Evolutionary conservation across 2,888 invertebrate species (phyloP).

Genomic region (Ceramica pisi): DNA sequence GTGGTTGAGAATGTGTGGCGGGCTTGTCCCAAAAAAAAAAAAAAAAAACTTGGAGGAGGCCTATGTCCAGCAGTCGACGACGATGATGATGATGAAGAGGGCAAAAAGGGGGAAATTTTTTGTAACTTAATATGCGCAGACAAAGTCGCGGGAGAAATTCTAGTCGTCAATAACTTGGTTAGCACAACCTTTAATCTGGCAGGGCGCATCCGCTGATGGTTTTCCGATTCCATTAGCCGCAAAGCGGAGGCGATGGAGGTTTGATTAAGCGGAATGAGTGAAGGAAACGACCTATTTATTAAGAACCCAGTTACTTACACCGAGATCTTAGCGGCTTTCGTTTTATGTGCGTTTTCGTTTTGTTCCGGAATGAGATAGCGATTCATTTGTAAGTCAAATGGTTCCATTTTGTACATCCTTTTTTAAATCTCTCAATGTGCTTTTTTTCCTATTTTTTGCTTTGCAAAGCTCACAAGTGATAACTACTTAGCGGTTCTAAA

Average conservation of each 20-base stretch:
- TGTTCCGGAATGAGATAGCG: conserved; percentile 29
- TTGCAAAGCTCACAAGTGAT: neutral
- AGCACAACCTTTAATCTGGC: conserved; percentile 80
- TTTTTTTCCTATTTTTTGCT: neutral
- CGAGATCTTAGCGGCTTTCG: conserved; percentile 45
- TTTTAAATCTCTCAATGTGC: conserved; percentile 15
- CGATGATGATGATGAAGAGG: too few relatives aligned
- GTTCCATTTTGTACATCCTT: conserved; percentile 34
- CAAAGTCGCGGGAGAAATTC: too few relatives aligned
- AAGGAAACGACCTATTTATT: conserved; percentile 77
- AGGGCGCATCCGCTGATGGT: conserved; percentile 82
- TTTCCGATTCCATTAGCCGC: conserved; percentile 87
- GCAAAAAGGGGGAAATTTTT: too few relatives aligned
- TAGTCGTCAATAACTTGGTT: conserved; percentile 73
- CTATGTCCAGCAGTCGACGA: too few relatives aligned
- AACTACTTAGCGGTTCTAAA: neutral
- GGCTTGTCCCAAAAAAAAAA: too few relatives aligned
- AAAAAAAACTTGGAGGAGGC: too few relatives aligned
- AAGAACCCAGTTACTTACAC: conserved; percentile 63
- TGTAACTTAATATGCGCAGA: too few relatives aligned
- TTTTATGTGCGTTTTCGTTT: conserved; percentile 50
- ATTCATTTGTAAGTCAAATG: conserved; percentile 52
- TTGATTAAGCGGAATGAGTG: conserved; percentile 82
- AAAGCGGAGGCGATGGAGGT: conserved; percentile 74
- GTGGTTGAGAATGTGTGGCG: too few relatives aligned